Percentiles rank a stretch among this genome's conserved stretches.
phyloP scores from a whole-genome alignment of 2,113 vertebrate genomes.

The Montifringilla adamsi region DNA sequence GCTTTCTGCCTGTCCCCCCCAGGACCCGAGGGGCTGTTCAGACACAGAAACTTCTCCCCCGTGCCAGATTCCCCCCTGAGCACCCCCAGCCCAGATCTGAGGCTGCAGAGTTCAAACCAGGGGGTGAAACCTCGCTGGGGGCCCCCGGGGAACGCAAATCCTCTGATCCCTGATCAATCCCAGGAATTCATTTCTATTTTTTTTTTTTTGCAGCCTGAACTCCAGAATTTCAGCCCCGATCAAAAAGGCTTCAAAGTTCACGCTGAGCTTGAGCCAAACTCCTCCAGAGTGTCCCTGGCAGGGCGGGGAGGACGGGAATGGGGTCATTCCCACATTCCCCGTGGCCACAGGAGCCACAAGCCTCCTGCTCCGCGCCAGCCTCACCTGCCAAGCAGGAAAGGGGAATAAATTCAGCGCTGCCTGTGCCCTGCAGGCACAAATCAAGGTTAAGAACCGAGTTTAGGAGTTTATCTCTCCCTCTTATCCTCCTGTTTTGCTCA shows the following conservation, averaged over 20 bases:
- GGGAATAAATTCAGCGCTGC: background rate
- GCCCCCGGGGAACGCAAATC: background rate
- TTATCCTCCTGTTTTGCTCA: background rate
- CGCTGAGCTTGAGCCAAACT: accelerated
- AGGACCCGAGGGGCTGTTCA: background rate
- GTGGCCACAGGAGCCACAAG: background rate
- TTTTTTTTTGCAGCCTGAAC: background rate
- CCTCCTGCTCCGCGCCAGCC: background rate
- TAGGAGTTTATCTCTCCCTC: background rate
- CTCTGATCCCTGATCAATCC: accelerated
- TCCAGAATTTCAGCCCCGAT: background rate
- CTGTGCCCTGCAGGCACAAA: background rate
- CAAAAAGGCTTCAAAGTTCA: background rate
- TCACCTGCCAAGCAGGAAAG: background rate
- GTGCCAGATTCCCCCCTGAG: background rate
- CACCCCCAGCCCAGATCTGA: background rate
- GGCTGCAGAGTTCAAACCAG: background rate
- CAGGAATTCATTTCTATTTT: background rate
- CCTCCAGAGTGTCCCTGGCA: background rate
- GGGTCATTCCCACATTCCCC: background rate
- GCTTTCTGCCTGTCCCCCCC: background rate
- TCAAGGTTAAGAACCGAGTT: background rate
- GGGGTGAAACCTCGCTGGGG: background rate
- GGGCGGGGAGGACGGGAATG: background rate
- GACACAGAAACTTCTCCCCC: background rate